phyloP scores from a whole-genome alignment of 2,113 vertebrate genomes.

The Glareola pratincola region DNA sequence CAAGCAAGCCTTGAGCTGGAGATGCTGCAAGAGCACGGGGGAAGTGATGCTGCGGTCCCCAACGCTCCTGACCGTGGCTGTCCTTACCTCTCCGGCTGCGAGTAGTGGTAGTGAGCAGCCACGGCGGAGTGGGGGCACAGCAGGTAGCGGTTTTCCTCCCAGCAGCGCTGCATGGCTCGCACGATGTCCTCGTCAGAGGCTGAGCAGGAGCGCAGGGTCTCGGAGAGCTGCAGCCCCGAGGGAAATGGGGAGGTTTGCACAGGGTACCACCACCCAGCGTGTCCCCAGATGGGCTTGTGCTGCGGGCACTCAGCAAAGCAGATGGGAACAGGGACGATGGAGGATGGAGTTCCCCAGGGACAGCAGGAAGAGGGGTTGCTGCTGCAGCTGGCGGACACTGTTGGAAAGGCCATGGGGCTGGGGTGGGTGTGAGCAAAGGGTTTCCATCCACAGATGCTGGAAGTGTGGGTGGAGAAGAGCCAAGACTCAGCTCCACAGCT shows the following conservation, averaged over 20 bases:
- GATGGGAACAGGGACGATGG: background rate
- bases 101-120: slow-evolving; percentile 76
- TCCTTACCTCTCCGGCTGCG: background rate
- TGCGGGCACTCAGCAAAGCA: background rate
- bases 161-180: slow-evolving; percentile 70
- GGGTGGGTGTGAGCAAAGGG: fast-evolving
- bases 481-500: background rate
- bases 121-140: slow-evolving; percentile 78
- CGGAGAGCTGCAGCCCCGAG: slow-evolving; percentile 32
- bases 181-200: slow-evolving; percentile 67
- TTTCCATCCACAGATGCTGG: background rate
- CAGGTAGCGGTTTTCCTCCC: slow-evolving; percentile 76
- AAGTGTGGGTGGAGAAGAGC: background rate
- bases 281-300: fast-evolving
- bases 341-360: background rate
- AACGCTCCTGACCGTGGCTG: fast-evolving
- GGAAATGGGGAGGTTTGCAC: background rate
- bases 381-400: background rate
- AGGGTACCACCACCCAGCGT: fast-evolving
- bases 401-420: fast-evolving
- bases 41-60: background rate
- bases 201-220: slow-evolving; percentile 31
- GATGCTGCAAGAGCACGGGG: background rate
- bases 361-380: background rate
- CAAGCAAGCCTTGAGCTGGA: background rate